These are phyloP conservation scores for Proterorhinus semilunaris DNA, from an alignment of 2,113 vertebrate species.

Conservation along the genomic window DNA sequence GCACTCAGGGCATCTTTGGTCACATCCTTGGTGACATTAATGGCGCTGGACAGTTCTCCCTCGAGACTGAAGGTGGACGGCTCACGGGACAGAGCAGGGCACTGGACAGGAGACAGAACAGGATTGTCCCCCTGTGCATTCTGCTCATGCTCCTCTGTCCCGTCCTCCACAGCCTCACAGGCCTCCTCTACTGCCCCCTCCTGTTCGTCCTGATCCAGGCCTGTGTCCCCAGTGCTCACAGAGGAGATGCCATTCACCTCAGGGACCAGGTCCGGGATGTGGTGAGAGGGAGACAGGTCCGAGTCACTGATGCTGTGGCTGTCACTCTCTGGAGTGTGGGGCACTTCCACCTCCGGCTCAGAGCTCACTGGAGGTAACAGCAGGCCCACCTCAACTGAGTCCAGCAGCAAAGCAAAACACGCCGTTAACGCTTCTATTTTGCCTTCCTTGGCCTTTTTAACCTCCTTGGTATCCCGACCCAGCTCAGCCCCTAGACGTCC, in stretches of 20 bases:
- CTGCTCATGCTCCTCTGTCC: conserved; percentile 40
- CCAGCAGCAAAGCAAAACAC: conserved; percentile 83
- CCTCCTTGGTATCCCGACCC: conserved; percentile 73
- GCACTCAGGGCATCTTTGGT: conserved; percentile 89
- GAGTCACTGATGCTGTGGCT: conserved; percentile 89
- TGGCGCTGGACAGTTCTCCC: conserved; percentile 86
- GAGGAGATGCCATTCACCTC: conserved; percentile 65
- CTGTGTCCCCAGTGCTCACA: conserved; percentile 6
- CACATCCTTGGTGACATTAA: conserved; percentile 88
- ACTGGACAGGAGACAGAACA: conserved; percentile 48
- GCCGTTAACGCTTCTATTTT: conserved; percentile 67
- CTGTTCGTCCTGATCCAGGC: conserved; percentile 57
- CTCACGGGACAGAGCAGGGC: conserved; percentile 57
- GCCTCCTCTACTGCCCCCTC: conserved; percentile 82
- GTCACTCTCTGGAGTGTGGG: conserved; percentile 84
- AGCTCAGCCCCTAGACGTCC: conserved; percentile 82
- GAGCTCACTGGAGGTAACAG: conserved; percentile 78
- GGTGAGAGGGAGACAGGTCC: conserved; percentile 75
- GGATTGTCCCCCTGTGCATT: conserved; percentile 26
- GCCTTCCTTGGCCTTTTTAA: conserved; percentile 53
- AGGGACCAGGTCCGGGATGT: conserved; percentile 28
- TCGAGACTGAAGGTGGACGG: conserved; percentile 82
- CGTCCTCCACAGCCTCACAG: conserved; percentile 82
- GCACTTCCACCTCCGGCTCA: conserved; percentile 64
- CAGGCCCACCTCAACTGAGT: conserved; percentile 83